Evolutionary conservation across 2,797 vertebrate species (phyloP).

Genomic region (Huso huso): DNA sequence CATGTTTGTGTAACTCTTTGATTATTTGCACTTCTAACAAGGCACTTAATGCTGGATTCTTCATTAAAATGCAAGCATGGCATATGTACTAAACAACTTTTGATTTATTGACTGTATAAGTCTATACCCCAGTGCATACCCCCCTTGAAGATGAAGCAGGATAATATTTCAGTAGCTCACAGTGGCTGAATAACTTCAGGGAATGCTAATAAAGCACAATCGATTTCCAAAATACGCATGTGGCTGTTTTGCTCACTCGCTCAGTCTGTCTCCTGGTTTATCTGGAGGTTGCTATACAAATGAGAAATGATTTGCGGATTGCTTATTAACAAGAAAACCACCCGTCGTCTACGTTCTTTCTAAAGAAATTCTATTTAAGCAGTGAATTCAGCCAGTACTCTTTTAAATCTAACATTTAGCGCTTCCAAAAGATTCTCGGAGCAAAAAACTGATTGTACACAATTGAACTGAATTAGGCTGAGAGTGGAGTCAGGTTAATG

Average conservation of each 20-base stretch:
- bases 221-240: conserved; percentile 45
- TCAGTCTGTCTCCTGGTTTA: neutral
- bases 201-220: conserved; percentile 54
- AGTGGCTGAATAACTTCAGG: conserved; percentile 37
- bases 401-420: neutral
- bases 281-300: neutral
- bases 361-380: neutral
- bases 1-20: no score
- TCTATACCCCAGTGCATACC: conserved; percentile 33
- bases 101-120: conserved; percentile 55
- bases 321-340: conserved; percentile 46
- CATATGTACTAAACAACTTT: conserved; percentile 42
- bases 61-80: conserved; percentile 40
- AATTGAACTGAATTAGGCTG: no score
- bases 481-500: no score
- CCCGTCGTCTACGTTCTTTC: neutral
- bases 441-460: no score
- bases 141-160: conserved; percentile 30
- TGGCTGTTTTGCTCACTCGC: neutral
- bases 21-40: no score
- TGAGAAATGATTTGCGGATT: conserved; percentile 34
- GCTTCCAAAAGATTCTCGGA: no score
- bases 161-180: conserved; percentile 47
- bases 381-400: neutral
- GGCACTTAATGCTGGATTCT: conserved; percentile 10